Evolutionary conservation across 2,888 invertebrate species (phyloP), one percentile per base, ranked within the genome.

Genomic region (Cistogaster globosa): DNA sequence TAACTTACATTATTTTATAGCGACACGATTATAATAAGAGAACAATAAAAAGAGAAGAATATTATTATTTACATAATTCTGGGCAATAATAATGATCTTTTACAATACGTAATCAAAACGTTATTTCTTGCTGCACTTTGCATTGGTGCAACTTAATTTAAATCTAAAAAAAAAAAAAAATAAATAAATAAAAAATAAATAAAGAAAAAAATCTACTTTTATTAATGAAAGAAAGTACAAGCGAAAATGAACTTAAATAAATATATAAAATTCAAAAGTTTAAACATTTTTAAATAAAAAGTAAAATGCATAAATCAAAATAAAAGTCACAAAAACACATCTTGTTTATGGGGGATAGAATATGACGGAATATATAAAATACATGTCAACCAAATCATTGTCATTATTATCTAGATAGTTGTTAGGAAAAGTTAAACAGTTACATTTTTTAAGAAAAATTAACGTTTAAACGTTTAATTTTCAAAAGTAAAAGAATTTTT

Each of bases 351-450:
- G 74, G n/a, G 6, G 55, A n/a, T 20, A 32, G 58, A 55, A 67
- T 55, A 51, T 75, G 4, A 69, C n/a, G n/a, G n/a, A 82, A 75
- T 79, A 82, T 79, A 82, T 75, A 82, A 78, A 82, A 78, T 79
- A 69, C 67, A 63, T 62, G 48, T 68, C 32, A 57, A n/a, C 57
- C 62, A 67, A 68, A 62, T 45, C 58, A 45, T 16, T 75, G 65
- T 38, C 75, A 87, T 78, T 86, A 18, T 48, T 32, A 45, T 80
- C 42, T 69, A 12, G 60, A 76, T 51, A 72, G 76, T 81, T 79
- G 84, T 48, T 53, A 36, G 48, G 57, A 38, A 77, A 72, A 75
- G 51, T 71, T 45, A 26, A 36, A 74, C 42, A 71, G 58, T 62
- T 53, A 9, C 62, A 65, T 78, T 32, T 32, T 48, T 38, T 22